Evolutionary conservation across 2,888 invertebrate genomes (phyloP).

Genomic region (Meandrusa payeni): DNA sequence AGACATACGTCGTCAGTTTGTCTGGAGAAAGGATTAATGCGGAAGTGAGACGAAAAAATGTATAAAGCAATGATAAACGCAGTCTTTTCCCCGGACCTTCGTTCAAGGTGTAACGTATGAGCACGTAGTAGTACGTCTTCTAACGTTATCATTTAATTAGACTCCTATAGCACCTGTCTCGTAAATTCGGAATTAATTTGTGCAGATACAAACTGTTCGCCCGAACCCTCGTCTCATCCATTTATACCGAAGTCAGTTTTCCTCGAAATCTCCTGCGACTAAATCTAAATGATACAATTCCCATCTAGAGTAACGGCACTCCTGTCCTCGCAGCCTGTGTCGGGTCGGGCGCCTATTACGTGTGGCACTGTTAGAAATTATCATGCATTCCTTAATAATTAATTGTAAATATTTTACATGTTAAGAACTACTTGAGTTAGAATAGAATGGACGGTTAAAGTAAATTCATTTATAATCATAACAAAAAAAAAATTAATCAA

Average conservation of each 20-base stretch:
- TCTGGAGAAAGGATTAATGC: too few relatives aligned
- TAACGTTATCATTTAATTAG: constrained; percentile 6
- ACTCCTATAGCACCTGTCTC: not conserved
- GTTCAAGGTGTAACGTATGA: too few relatives aligned
- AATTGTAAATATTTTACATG: too few relatives aligned
- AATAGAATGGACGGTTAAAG: too few relatives aligned
- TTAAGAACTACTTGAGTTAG: too few relatives aligned
- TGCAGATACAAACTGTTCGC: constrained; percentile 9
- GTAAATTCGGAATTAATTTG: constrained; percentile 12
- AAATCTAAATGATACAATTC: constrained; percentile 25
- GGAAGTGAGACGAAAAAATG: too few relatives aligned
- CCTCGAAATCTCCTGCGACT: constrained; percentile 10
- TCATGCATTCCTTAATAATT: too few relatives aligned
- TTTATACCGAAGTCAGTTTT: constrained; percentile 17
- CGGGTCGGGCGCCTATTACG: constrained; percentile 8
- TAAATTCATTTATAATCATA: too few relatives aligned
- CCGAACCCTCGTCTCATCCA: constrained; percentile 16
- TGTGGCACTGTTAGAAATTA: constrained; percentile 2
- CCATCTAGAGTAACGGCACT: constrained; percentile 11
- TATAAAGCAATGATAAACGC: too few relatives aligned
- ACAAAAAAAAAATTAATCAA: too few relatives aligned
- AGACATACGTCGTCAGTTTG: too few relatives aligned
- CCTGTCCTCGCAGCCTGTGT: constrained; percentile 5
- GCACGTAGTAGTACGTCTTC: not conserved
- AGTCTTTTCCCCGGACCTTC: too few relatives aligned